Base-by-base conservation (phyloP, 2,888 invertebrate genomes). In the Cryptocephalus primarius region DNA sequence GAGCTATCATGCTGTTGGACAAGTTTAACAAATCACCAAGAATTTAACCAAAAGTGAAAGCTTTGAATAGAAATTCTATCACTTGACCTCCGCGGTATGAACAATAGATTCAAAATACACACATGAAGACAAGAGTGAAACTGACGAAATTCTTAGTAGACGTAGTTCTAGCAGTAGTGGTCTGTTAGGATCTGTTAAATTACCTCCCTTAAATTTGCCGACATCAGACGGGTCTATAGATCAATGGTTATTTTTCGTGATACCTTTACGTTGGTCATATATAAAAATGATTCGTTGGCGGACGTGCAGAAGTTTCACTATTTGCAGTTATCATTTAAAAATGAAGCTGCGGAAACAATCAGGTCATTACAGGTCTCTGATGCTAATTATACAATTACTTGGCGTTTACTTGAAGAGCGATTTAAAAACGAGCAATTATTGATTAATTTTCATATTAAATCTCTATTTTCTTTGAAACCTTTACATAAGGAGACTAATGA, bases 381-480 rank as follows among this genome's bases (percentile, higher is more conserved):
- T 36, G 36, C 36, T 6, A 36, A 36, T 6, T 36, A 36, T 6
- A 6, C 36, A 12, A 12, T 36, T n/a, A 6, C 36, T 36, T 36
- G 36, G 36, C 3, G 2, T 12, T 6, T 36, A 11, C 36, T 36
- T 36, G 11, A 11, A 4, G 36, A 36, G 12, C 36, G 36, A 6
- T 36, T 36, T 36, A 6, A 36, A 36, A 36, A 36, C 12, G 6
- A 36, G 14, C 42, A 33, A 10, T 22, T 42, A 22, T n/a, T 44
- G 33, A 12, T 39, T 9, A 44, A 14, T n/a, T 39, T 39, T 39
- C 44, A 44, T 8, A 39, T 44, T 11, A 44, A 44, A 11, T 36
- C 10, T 10, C 11, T 44, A 4, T 44, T 44, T 39, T n/a, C 36
- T 13, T 22, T 39, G 4, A 10, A 10, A n/a, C 9, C 32, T 9